These are phyloP conservation scores for Asobara japonica DNA, from an alignment of 1,140 invertebrate genomes.

Conservation along the genomic window DNA sequence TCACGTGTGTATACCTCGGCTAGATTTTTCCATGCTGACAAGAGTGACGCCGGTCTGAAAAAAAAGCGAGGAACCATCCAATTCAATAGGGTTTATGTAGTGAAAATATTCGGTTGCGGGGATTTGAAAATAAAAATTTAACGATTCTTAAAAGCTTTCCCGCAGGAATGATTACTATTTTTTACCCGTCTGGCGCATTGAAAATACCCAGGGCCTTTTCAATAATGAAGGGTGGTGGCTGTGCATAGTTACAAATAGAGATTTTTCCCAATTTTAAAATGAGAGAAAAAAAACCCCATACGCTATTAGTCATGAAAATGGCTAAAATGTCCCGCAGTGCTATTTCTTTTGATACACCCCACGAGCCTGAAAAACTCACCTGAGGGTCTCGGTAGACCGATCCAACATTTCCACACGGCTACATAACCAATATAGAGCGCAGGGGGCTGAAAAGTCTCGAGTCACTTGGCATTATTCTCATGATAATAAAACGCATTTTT, in stretches of 20 bases:
- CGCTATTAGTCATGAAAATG: not conserved
- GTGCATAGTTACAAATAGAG: conserved; percentile 40
- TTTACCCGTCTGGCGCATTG: not conserved
- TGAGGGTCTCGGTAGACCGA: not conserved
- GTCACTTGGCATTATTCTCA: not conserved
- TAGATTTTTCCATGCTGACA: not conserved
- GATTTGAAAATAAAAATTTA: conserved; percentile 49
- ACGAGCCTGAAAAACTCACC: not conserved
- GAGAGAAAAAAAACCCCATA: not conserved
- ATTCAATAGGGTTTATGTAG: conserved; percentile 43
- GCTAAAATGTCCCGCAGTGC: not conserved
- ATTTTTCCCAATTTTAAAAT: conserved; percentile 39
- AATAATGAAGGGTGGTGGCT: not conserved
- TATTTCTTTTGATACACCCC: not conserved
- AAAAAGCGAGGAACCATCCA: conserved; percentile 17
- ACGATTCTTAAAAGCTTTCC: conserved; percentile 43
- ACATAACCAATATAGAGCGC: conserved; percentile 9
- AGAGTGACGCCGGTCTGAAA: not conserved
- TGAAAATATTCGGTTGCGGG: conserved; percentile 46
- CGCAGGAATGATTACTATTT: not conserved
- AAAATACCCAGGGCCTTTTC: not conserved
- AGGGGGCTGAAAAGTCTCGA: not conserved
- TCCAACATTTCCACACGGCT: not conserved
- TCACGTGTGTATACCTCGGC: conserved; percentile 8
- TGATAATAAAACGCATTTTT: not conserved